These are phyloP conservation scores for Maconellicoccus hirsutus DNA, from an alignment of 1,140 invertebrate genomes.

Conservation along the genomic window DNA sequence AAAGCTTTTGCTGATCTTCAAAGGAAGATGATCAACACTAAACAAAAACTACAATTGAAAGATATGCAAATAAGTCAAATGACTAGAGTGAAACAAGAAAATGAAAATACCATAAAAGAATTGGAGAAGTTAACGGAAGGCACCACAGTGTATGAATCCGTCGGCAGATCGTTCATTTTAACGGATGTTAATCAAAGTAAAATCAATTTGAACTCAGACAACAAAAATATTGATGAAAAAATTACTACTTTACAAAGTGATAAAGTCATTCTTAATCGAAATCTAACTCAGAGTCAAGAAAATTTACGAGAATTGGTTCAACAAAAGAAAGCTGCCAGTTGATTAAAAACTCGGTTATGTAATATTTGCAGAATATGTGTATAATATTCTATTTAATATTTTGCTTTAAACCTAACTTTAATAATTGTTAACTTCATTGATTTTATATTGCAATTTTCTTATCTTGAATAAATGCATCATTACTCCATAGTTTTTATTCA, in stretches of 20 bases:
- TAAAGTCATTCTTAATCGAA: slow-evolving; percentile 62
- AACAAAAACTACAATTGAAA: slow-evolving; percentile 62
- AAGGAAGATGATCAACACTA: slow-evolving; percentile 64
- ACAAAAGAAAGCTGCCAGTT: slow-evolving; percentile 36
- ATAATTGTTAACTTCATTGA: background rate
- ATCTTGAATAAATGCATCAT: background rate
- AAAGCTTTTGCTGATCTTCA: slow-evolving; percentile 72
- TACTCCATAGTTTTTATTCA: background rate
- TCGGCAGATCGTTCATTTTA: slow-evolving; percentile 71
- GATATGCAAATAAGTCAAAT: slow-evolving; percentile 65
- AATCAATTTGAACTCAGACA: slow-evolving; percentile 47
- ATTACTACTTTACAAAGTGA: slow-evolving; percentile 50
- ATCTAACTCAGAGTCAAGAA: slow-evolving; percentile 69
- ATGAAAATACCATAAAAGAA: slow-evolving; percentile 54
- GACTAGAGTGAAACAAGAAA: slow-evolving; percentile 52
- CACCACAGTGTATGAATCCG: slow-evolving; percentile 61
- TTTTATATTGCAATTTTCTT: background rate
- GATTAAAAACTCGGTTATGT: background rate
- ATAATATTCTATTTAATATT: background rate
- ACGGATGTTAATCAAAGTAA: slow-evolving; percentile 52
- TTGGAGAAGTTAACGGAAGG: slow-evolving; percentile 42
- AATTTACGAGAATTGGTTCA: slow-evolving; percentile 73
- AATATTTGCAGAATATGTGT: background rate
- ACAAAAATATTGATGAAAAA: slow-evolving; percentile 50
- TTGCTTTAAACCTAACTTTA: background rate